Evolutionary conservation across 2,888 invertebrate species (phyloP).

Genomic region (Eristalis arbustorum): DNA sequence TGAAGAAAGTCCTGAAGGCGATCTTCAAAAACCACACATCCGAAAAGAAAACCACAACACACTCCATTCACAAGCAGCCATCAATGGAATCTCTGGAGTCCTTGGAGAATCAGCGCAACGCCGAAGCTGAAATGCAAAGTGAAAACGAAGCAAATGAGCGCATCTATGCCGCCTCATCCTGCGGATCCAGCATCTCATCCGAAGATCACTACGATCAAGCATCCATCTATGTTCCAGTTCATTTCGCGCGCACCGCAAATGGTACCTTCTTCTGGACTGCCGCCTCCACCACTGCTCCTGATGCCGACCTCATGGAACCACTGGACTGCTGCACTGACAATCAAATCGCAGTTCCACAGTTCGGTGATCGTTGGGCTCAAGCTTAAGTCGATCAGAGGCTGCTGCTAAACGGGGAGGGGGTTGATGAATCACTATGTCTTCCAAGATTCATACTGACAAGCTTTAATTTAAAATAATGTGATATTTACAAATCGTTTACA

Average conservation of each 20-base stretch:
- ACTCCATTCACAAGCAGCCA: conserved; percentile 72
- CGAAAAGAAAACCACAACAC: conserved; percentile 30
- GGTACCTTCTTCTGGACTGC: conserved; percentile 93
- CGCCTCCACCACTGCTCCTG: conserved; percentile 79
- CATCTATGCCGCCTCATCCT: conserved; percentile 72
- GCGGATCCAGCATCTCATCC: conserved; percentile 68
- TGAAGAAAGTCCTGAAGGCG: conserved; percentile 86
- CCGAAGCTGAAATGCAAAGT: conserved; percentile 75
- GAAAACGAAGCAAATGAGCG: conserved; percentile 78
- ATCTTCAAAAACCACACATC: conserved; percentile 83
- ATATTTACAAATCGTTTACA: conserved; percentile 44
- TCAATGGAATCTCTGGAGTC: conserved; percentile 78
- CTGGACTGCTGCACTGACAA: conserved; percentile 77
- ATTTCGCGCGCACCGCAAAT: conserved; percentile 89
- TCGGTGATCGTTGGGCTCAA: conserved; percentile 85
- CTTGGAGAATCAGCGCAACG: conserved; percentile 77
- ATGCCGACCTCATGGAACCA: conserved; percentile 78
- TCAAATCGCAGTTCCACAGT: conserved; percentile 76
- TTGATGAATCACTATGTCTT: conserved; percentile 41
- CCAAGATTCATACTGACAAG: conserved; percentile 40
- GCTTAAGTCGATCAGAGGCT: conserved; percentile 80
- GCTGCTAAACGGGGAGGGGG: background rate
- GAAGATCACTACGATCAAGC: conserved; percentile 77
- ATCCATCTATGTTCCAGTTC: conserved; percentile 83
- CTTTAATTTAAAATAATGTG: conserved; percentile 57